Conservation (phyloP, 2,797 vertebrate genomes). For the Aldrovandia affinis region DNA sequence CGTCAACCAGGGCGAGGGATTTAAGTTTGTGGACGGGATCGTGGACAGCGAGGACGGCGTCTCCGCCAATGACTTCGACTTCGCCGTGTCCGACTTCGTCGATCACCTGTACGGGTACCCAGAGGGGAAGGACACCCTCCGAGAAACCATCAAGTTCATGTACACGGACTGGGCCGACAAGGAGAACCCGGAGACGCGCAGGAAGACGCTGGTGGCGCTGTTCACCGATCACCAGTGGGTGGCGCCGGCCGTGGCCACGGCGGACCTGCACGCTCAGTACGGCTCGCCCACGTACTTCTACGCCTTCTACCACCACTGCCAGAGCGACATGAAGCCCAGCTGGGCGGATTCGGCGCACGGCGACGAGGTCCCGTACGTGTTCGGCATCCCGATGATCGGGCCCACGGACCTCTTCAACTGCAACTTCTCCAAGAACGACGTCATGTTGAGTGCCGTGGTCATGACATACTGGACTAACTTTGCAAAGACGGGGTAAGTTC, state of each 20-base stretch:
- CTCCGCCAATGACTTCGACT: conserved; percentile 91
- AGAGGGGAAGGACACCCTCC: conserved; percentile 87
- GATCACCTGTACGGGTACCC: conserved; percentile 94
- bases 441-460: conserved; percentile 95
- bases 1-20: conserved; percentile 94
- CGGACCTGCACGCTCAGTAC: conserved; percentile 94
- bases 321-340: conserved; percentile 91
- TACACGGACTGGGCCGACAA: conserved; percentile 98
- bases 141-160: conserved; percentile 98
- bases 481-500: conserved; percentile 93
- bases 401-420: conserved; percentile 94
- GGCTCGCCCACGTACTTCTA: conserved; percentile 99
- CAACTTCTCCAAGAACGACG: conserved; percentile 96
- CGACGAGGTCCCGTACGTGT: conserved; percentile 92
- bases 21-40: conserved; percentile 93
- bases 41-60: conserved; percentile 93
- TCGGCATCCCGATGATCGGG: conserved; percentile 93
- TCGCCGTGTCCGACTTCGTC: conserved; percentile 92
- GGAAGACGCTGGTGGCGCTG: conserved; percentile 91
- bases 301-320: conserved; percentile 97
- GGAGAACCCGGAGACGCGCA: conserved; percentile 88
- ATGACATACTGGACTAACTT: conserved; percentile 99
- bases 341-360: conserved; percentile 97
- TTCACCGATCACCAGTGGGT: conserved; percentile 99
- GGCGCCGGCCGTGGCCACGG: conserved; percentile 93